A percentile compares a stretch with the other conserved stretches of the same genome.
phyloP scores from a whole-genome alignment of 2,797 vertebrate genomes.

The Neoniphon sammara region DNA sequence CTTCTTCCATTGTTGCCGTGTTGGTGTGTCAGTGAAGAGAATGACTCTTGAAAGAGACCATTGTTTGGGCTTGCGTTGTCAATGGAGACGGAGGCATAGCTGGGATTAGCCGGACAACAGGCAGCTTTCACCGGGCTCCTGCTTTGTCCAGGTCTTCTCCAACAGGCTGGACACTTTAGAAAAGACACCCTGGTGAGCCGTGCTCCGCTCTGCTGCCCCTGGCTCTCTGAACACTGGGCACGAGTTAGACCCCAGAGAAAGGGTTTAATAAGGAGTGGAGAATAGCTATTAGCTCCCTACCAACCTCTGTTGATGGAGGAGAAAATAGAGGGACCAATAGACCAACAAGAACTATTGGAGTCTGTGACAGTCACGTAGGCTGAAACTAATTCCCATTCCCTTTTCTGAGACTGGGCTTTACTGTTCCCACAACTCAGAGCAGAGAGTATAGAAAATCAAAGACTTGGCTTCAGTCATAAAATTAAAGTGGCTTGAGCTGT shows the following conservation, averaged over 20 bases:
- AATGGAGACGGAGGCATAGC: constrained; percentile 72
- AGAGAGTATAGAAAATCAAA: constrained; percentile 29
- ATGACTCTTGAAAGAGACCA: constrained; percentile 76
- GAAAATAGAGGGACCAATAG: constrained; percentile 69
- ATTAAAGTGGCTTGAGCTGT: constrained; percentile 43
- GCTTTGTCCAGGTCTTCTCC: constrained; percentile 78
- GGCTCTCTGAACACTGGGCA: constrained; percentile 75
- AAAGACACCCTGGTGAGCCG: constrained; percentile 76
- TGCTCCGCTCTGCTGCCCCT: constrained; percentile 72
- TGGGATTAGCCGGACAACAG: constrained; percentile 80
- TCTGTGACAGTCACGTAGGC: constrained; percentile 68
- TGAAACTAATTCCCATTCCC: constrained; percentile 58
- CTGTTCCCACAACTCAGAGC: constrained; percentile 31
- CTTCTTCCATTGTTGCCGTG: constrained; percentile 68
- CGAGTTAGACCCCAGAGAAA: constrained; percentile 72
- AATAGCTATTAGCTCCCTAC: constrained; percentile 78
- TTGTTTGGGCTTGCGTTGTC: constrained; percentile 77
- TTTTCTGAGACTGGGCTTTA: constrained; percentile 39
- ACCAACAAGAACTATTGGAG: constrained; percentile 65
- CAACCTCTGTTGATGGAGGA: constrained; percentile 73
- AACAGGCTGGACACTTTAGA: constrained; percentile 72
- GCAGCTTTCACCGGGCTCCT: constrained; percentile 74
- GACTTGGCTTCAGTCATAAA: constrained; percentile 30
- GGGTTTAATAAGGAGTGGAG: constrained; percentile 78
- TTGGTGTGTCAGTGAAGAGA: constrained; percentile 75